A percentile compares a stretch with the other conserved stretches of the same genome.
Conservation (phyloP, 1,140 invertebrate species). For the Halesus radiatus region DNA sequence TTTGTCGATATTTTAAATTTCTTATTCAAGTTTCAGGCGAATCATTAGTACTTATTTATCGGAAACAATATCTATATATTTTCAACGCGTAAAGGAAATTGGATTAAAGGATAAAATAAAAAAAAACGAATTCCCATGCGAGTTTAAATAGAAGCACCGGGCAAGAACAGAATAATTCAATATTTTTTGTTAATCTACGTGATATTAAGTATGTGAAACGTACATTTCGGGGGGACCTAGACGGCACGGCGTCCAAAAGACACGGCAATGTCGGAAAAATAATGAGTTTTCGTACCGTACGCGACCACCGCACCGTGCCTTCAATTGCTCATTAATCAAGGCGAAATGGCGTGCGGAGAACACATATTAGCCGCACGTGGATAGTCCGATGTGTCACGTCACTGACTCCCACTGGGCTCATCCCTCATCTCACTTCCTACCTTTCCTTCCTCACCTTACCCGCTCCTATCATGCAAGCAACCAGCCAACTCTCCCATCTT, state of each 20-base stretch:
- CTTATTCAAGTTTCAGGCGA: no score
- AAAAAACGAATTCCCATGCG: no score
- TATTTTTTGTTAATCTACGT: no score
- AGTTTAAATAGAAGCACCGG: no score
- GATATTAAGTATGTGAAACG: not conserved
- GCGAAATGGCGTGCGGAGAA: conserved; percentile 23
- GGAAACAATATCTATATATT: no score
- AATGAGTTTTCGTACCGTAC: conserved; percentile 23
- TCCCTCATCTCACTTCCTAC: not conserved
- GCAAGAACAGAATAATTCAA: no score
- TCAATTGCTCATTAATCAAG: conserved; percentile 30
- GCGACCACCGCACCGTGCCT: not conserved
- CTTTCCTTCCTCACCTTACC: not conserved
- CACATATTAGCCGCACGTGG: conserved; percentile 13
- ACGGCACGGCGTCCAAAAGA: not conserved
- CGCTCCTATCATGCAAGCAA: no score
- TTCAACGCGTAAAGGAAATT: no score
- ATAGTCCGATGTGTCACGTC: not conserved
- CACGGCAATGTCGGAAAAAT: conserved; percentile 3
- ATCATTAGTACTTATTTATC: no score
- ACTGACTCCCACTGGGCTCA: not conserved
- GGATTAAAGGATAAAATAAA: no score
- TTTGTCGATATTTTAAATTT: no score
- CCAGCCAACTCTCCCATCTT: no score
- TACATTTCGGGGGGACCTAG: not conserved